phyloP scores from a whole-genome alignment of 2,113 vertebrate species.

The Xiphophorus maculatus region DNA sequence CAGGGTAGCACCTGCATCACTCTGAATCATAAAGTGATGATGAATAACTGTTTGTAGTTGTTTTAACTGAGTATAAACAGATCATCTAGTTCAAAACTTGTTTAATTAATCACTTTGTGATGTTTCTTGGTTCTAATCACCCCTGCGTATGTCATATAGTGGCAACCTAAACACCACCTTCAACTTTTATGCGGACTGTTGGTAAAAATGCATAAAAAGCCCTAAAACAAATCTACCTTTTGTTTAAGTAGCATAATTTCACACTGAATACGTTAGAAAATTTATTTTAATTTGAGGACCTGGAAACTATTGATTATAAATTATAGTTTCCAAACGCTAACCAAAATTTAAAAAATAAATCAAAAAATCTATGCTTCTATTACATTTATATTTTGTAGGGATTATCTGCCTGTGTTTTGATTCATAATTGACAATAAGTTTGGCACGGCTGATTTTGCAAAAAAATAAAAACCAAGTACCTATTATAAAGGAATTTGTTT shows the following conservation, averaged over 20 bases:
- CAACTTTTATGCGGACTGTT: neutral
- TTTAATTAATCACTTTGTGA: slow-evolving; percentile 44
- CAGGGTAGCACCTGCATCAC: slow-evolving; percentile 26
- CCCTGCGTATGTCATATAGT: neutral
- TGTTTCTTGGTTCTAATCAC: slow-evolving; percentile 12
- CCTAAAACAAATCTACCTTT: neutral
- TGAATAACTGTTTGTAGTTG: slow-evolving; percentile 4
- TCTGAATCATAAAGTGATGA: slow-evolving; percentile 11
- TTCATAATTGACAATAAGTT: neutral
- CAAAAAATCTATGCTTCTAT: neutral
- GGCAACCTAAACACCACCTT: neutral
- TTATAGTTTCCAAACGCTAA: neutral
- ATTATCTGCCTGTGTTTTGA: neutral
- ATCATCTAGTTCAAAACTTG: slow-evolving; percentile 23
- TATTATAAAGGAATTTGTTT: neutral
- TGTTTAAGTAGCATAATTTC: neutral
- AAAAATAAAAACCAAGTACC: neutral
- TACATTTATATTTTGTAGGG: neutral
- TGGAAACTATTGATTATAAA: neutral
- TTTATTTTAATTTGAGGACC: too few relatives aligned
- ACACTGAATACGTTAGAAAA: too few relatives aligned
- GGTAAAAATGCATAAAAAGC: neutral
- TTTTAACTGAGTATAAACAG: slow-evolving; percentile 4
- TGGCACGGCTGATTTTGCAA: neutral
- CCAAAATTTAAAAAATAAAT: neutral